Evolutionary conservation across 2,888 invertebrate genomes (phyloP).

Genomic region (Aphidius colemani): DNA sequence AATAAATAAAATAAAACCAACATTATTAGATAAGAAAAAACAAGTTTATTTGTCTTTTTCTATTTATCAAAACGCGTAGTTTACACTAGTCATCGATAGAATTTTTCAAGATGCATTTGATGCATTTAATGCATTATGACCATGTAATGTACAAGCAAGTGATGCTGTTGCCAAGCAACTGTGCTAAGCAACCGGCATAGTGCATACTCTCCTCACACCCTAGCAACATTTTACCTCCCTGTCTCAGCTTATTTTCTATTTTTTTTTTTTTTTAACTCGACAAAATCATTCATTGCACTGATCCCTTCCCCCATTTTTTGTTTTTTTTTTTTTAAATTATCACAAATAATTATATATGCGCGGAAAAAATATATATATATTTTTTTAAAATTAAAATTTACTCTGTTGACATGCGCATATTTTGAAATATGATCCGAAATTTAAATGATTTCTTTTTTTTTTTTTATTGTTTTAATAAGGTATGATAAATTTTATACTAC

Average conservation of each 20-base stretch:
- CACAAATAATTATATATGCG: not conserved
- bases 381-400: no score
- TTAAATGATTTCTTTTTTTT: no score
- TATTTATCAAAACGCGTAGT: conserved; percentile 2
- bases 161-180: conserved; percentile 56
- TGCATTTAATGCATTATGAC: conserved; percentile 23
- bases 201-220: conserved; percentile 38
- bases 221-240: conserved; percentile 41
- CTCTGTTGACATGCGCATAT: no score
- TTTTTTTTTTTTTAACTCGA: not conserved
- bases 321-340: no score
- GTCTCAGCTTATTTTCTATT: conserved; percentile 11
- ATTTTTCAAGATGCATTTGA: not conserved
- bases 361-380: no score
- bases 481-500: no score
- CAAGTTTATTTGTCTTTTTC: conserved; percentile 18
- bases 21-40: no score
- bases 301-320: no score
- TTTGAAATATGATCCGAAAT: no score
- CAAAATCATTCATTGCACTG: not conserved
- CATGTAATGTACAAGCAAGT: conserved; percentile 24
- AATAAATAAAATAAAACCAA: no score
- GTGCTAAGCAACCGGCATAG: conserved; percentile 49
- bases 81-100: conserved; percentile 23
- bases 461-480: no score